A percentile compares a stretch with the other conserved stretches of the same genome.
phyloP scores from a whole-genome alignment of 2,113 vertebrate species.

The Natator depressus region DNA sequence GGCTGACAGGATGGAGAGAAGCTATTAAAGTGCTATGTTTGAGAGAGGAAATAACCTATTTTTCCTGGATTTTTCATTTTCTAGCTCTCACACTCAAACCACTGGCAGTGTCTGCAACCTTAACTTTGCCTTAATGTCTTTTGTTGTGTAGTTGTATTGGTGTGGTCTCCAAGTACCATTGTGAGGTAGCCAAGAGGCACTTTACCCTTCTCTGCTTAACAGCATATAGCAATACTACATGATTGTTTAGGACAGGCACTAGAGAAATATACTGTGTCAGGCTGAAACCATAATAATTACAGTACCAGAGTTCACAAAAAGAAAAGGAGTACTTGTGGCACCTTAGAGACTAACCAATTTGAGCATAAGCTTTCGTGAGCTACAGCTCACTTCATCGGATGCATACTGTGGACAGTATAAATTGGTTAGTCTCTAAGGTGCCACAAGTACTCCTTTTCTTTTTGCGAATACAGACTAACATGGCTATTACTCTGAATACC shows the following conservation, averaged over 20 bases:
- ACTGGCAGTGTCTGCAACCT: background rate
- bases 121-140: background rate
- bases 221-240: background rate
- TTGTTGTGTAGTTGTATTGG: background rate
- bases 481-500: too few relatives aligned
- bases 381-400: too few relatives aligned
- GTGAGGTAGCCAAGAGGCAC: background rate
- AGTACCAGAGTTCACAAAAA: background rate
- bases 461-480: too few relatives aligned
- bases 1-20: background rate
- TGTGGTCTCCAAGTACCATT: background rate
- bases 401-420: too few relatives aligned
- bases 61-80: background rate
- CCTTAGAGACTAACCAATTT: too few relatives aligned
- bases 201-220: background rate
- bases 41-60: background rate
- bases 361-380: too few relatives aligned
- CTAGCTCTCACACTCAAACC: background rate
- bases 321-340: too few relatives aligned
- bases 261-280: background rate
- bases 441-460: too few relatives aligned
- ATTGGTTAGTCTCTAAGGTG: too few relatives aligned
- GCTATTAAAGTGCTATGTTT: background rate
- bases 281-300: background rate
- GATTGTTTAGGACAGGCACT: too few relatives aligned